A percentile compares a stretch with the other conserved stretches of the same genome.
phyloP scores from a whole-genome alignment of 2,113 vertebrate genomes.

The Brachirus orientalis region DNA sequence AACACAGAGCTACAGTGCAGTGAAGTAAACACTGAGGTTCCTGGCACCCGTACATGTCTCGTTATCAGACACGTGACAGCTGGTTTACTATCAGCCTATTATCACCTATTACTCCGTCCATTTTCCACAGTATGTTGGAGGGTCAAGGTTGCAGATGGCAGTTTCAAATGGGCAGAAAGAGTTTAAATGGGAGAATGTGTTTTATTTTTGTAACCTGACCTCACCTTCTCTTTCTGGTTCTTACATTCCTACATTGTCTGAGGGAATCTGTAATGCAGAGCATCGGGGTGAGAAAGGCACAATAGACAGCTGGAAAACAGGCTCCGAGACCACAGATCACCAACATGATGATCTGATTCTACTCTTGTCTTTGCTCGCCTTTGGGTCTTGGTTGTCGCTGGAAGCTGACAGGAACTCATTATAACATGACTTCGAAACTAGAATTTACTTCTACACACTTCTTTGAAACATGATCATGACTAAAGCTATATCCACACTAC shows the following conservation, averaged over 20 bases:
- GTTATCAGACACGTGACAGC: constrained; percentile 64
- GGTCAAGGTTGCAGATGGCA: constrained; percentile 25
- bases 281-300: constrained; percentile 32
- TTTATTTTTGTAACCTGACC: constrained; percentile 7
- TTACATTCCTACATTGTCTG: constrained; percentile 2
- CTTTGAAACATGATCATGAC: constrained; percentile 3
- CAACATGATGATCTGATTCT: not conserved
- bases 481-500: not conserved
- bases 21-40: constrained; percentile 50
- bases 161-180: constrained; percentile 21
- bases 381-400: not conserved
- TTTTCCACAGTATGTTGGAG: constrained; percentile 32
- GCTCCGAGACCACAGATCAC: constrained; percentile 40
- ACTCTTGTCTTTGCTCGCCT: too few species aligned
- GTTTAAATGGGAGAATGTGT: constrained; percentile 22
- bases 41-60: constrained; percentile 43
- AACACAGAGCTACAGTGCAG: constrained; percentile 38
- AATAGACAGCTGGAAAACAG: constrained; percentile 47
- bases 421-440: constrained; percentile 35
- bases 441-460: constrained; percentile 2
- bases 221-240: constrained; percentile 11
- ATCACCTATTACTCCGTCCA: constrained; percentile 32
- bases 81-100: constrained; percentile 45
- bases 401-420: constrained; percentile 38
- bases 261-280: constrained; percentile 29